A percentile compares a stretch with the other conserved stretches of the same genome.
phyloP scores from a whole-genome alignment of 2,797 vertebrate species.

The Coregonus sp. region DNA sequence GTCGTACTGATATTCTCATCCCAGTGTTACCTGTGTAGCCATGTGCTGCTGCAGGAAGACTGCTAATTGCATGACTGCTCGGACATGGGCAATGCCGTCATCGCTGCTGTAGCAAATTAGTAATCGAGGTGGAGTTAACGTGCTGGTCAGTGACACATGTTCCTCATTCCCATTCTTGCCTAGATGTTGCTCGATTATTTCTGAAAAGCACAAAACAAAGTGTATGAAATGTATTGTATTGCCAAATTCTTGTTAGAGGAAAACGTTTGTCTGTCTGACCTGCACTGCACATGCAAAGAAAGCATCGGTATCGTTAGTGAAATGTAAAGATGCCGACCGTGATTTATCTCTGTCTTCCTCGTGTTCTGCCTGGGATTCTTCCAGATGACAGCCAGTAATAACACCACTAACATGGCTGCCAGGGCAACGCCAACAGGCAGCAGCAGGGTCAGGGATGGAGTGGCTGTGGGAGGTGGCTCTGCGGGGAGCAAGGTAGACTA shows the following conservation, averaged over 20 bases:
- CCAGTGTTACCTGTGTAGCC: constrained; percentile 70
- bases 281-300: background rate
- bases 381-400: constrained; percentile 43
- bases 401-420: constrained; percentile 15
- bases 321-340: constrained; percentile 50
- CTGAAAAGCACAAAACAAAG: constrained; percentile 40
- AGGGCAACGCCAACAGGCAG: constrained; percentile 56
- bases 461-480: background rate
- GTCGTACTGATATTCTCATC: background rate
- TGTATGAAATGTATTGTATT: background rate
- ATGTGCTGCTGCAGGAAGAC: constrained; percentile 79
- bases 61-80: constrained; percentile 72
- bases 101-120: constrained; percentile 76
- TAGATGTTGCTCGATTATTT: constrained; percentile 50
- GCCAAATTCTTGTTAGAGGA: too few relatives aligned
- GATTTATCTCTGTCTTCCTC: constrained; percentile 31
- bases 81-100: constrained; percentile 73
- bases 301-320: background rate
- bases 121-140: constrained; percentile 68
- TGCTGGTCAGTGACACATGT: constrained; percentile 30
- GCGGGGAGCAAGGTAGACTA: background rate
- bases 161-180: constrained; percentile 49
- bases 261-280: too few relatives aligned
- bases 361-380: constrained; percentile 35
- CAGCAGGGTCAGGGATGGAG: constrained; percentile 45